phyloP scores from a whole-genome alignment of 1,140 invertebrate genomes.

The Apis laboriosa region DNA sequence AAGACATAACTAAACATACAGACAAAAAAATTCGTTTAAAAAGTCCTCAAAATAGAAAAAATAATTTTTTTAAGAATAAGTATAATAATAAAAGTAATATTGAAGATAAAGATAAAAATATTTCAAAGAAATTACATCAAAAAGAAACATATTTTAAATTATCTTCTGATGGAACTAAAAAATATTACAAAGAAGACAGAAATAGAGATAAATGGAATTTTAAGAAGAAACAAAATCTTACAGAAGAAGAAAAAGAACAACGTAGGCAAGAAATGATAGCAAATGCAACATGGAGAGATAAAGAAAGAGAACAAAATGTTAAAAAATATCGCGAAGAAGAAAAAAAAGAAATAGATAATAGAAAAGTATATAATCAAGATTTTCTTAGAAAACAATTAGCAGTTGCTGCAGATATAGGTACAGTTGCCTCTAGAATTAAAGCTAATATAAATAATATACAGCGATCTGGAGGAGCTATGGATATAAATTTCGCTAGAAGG shows the following conservation, averaged over 20 bases:
- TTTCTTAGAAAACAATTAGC: slow-evolving; percentile 86
- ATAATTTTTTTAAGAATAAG: background rate
- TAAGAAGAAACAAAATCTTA: slow-evolving; percentile 74
- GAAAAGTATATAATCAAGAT: slow-evolving; percentile 79
- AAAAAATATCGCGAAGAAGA: slow-evolving; percentile 85
- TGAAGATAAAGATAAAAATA: background rate
- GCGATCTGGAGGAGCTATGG: slow-evolving; percentile 85
- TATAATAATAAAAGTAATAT: slow-evolving; percentile 18
- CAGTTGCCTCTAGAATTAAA: slow-evolving; percentile 89
- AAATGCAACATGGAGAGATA: slow-evolving; percentile 88
- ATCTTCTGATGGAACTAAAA: background rate
- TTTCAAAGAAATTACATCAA: background rate
- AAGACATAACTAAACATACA: background rate
- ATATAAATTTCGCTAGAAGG: slow-evolving; percentile 86
- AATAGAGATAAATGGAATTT: slow-evolving; percentile 36
- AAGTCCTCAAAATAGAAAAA: slow-evolving; percentile 6
- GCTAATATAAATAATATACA: slow-evolving; percentile 92
- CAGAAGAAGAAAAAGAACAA: slow-evolving; percentile 87
- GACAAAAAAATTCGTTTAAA: slow-evolving; percentile 8
- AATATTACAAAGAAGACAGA: slow-evolving; percentile 15
- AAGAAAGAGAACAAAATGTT: slow-evolving; percentile 84
- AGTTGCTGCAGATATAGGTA: slow-evolving; percentile 84
- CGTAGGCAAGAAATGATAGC: slow-evolving; percentile 90
- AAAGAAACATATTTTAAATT: slow-evolving; percentile 12
- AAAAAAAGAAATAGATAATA: slow-evolving; percentile 82